A percentile compares a stretch with the other conserved stretches of the same genome.
phyloP scores from a whole-genome alignment of 1,140 invertebrate genomes.

The Andricus grossulariae region DNA sequence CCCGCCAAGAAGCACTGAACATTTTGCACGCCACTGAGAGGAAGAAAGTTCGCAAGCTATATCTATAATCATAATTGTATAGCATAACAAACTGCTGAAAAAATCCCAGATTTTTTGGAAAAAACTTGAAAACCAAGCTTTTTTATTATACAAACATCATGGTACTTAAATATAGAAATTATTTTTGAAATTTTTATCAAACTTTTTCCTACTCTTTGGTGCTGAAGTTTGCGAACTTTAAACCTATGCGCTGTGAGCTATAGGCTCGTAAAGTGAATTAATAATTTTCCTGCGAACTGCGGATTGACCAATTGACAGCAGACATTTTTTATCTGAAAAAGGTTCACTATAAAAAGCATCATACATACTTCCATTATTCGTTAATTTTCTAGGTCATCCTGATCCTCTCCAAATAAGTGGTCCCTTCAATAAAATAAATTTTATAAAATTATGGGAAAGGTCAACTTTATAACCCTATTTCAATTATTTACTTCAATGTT shows the following conservation, averaged over 20 bases:
- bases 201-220: slow-evolving; percentile 6
- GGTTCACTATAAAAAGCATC: slow-evolving; percentile 67
- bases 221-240: neutral
- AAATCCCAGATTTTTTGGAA: neutral
- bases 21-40: slow-evolving; percentile 21
- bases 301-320: slow-evolving; percentile 78
- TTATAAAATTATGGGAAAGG: neutral
- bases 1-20: neutral
- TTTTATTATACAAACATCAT: neutral
- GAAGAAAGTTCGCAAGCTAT: neutral
- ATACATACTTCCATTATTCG: slow-evolving; percentile 38
- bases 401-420: neutral
- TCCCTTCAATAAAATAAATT: neutral
- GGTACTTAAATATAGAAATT: neutral
- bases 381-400: neutral
- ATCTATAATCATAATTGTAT: neutral
- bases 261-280: slow-evolving; percentile 64
- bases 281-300: slow-evolving; percentile 70
- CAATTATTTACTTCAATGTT: neutral
- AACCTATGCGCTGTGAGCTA: slow-evolving; percentile 66
- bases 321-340: slow-evolving; percentile 76
- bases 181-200: neutral
- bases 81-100: neutral
- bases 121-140: neutral
- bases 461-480: neutral